A percentile compares a stretch with the other conserved stretches of the same genome.
These are phyloP conservation scores for Apocrypta bakeri DNA, from an alignment of 1,140 invertebrate species.

Conservation along the genomic window DNA sequence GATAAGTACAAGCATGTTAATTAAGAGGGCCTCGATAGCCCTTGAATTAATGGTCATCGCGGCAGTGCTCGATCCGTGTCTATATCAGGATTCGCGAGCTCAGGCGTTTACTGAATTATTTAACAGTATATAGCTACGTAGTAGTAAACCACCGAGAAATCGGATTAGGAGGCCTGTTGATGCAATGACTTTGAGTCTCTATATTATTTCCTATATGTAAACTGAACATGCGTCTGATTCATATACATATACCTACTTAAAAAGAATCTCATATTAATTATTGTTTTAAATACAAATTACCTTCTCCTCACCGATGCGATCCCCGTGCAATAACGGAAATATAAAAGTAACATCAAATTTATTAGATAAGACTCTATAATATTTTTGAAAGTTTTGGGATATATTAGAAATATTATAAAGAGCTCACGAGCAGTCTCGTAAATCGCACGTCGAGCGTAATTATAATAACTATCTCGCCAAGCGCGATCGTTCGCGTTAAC, in stretches of 20 bases:
- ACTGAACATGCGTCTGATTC: neutral
- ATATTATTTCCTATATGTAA: slow-evolving; percentile 45
- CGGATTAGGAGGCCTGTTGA: neutral
- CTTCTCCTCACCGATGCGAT: neutral
- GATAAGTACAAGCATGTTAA: slow-evolving; percentile 48
- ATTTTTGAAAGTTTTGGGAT: slow-evolving; percentile 12
- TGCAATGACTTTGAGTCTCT: neutral
- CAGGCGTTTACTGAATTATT: slow-evolving; percentile 1
- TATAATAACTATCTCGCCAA: slow-evolving; percentile 68
- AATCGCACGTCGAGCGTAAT: slow-evolving; percentile 69
- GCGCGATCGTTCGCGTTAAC: slow-evolving; percentile 62
- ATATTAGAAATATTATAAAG: slow-evolving; percentile 61
- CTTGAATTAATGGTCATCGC: slow-evolving; percentile 41
- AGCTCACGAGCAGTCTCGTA: slow-evolving; percentile 62
- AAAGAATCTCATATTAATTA: too few species aligned
- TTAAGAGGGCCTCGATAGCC: slow-evolving; percentile 34
- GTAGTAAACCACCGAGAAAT: neutral
- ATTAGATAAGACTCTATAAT: too few species aligned
- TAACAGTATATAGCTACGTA: neutral
- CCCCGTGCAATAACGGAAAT: too few species aligned
- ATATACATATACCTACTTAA: too few species aligned
- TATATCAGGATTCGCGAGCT: neutral
- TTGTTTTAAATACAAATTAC: slow-evolving; percentile 45
- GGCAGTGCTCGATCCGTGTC: neutral
- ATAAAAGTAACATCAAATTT: too few species aligned